Conservation (phyloP, 2,113 vertebrate genomes). For the Pontoporia blainvillei region DNA sequence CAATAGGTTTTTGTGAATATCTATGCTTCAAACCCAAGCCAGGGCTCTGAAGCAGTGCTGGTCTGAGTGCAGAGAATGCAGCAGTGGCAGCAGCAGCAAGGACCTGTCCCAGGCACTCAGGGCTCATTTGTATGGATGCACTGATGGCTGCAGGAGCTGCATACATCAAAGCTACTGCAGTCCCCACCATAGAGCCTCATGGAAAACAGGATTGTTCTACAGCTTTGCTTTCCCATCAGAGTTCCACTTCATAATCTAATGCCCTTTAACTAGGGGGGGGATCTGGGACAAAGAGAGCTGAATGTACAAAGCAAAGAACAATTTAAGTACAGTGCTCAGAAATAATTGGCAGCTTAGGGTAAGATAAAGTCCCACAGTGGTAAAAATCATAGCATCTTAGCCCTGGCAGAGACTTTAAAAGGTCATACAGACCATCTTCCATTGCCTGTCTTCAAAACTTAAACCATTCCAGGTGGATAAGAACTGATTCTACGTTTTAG, state of each 20-base stretch:
- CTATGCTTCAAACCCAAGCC: neutral
- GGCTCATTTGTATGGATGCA: neutral
- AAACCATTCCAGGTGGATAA: constrained; percentile 4
- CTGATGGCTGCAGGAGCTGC: neutral
- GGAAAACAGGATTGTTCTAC: neutral
- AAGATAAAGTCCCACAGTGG: constrained; percentile 5
- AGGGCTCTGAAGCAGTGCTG: neutral
- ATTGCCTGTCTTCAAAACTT: constrained; percentile 14
- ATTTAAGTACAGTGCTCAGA: constrained; percentile 40
- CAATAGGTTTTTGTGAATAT: neutral
- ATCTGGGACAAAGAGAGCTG: neutral
- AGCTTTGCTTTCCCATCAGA: constrained; percentile 27
- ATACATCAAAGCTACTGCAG: neutral
- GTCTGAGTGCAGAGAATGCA: neutral
- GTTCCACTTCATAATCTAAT: neutral
- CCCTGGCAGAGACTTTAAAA: constrained; percentile 21
- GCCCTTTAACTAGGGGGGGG: constrained; percentile 31
- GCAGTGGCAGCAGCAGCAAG: neutral
- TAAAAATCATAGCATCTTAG: constrained; percentile 8
- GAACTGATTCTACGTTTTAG: constrained; percentile 5
- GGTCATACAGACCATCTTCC: neutral
- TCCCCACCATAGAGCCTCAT: neutral
- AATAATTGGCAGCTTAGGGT: constrained; percentile 52
- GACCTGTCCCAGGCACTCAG: neutral
- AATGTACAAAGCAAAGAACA: constrained; percentile 12